Evolutionary conservation across 2,888 invertebrate species (phyloP).

Genomic region (Phytoseiulus persimilis): DNA sequence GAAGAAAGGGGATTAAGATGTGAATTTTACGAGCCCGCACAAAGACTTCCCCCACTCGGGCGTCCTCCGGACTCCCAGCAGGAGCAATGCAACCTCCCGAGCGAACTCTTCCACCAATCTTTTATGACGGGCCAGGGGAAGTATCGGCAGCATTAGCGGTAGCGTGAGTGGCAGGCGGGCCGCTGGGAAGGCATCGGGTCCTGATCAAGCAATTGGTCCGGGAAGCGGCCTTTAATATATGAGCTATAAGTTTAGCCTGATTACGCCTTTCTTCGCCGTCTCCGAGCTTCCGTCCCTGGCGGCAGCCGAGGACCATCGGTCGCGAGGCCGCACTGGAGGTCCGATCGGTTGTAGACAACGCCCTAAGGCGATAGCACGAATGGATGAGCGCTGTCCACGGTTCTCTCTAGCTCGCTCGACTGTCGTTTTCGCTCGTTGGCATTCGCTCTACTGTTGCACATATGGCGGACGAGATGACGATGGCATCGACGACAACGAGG

Average conservation of each 20-base stretch:
- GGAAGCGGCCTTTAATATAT: neutral
- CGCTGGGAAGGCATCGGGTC: neutral
- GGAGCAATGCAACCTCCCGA: neutral
- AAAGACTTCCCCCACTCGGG: neutral
- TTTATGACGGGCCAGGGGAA: neutral
- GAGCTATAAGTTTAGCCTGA: neutral
- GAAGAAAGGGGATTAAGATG: neutral
- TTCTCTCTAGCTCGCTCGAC: neutral
- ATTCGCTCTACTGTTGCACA: neutral
- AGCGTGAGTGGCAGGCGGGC: neutral
- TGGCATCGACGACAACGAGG: neutral
- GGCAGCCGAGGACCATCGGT: neutral
- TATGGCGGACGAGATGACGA: neutral
- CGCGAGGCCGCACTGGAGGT: neutral
- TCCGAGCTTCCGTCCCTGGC: neutral
- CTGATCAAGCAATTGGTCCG: neutral
- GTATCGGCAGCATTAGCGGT: neutral
- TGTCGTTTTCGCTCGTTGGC: neutral
- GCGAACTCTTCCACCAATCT: neutral
- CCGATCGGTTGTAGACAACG: neutral
- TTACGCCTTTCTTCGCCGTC: neutral
- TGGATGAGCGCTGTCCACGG: neutral
- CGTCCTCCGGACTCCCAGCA: neutral
- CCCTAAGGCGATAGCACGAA: neutral
- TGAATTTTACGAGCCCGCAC: conserved; percentile 5